A percentile compares a stretch with the other conserved stretches of the same genome.
Conservation (phyloP, 2,797 vertebrate species). For the Manis crassicaudata region DNA sequence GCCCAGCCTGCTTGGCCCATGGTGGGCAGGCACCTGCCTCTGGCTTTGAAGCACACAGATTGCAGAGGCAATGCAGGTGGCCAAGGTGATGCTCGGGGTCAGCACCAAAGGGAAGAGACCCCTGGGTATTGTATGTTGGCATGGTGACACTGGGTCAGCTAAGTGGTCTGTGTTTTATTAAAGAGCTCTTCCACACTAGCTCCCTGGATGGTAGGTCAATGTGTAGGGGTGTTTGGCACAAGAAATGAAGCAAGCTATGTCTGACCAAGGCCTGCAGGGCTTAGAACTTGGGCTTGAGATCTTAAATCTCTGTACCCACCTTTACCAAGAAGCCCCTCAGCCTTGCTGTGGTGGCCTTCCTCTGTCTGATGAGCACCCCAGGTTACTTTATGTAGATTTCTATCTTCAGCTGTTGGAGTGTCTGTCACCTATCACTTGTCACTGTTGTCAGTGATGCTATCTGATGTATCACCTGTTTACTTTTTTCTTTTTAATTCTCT, state of each 20-base stretch:
- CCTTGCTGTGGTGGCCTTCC: background rate
- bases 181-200: background rate
- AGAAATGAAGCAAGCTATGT: background rate
- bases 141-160: background rate
- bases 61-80: background rate
- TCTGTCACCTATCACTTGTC: slow-evolving; percentile 32
- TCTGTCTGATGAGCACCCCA: background rate
- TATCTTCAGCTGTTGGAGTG: background rate
- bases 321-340: background rate
- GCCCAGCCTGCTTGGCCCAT: background rate
- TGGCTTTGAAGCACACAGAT: background rate
- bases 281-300: background rate
- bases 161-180: background rate
- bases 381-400: background rate
- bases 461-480: slow-evolving; percentile 13
- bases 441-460: background rate
- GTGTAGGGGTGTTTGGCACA: background rate
- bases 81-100: background rate
- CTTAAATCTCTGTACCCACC: background rate
- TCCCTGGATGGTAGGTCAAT: background rate
- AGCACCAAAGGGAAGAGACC: background rate
- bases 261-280: too few species aligned
- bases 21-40: background rate
- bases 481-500: slow-evolving; percentile 57
- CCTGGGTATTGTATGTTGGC: background rate